Percentiles rank a stretch among this genome's conserved stretches.
phyloP scores from a whole-genome alignment of 2,113 vertebrate species.

The Canis aureus region DNA sequence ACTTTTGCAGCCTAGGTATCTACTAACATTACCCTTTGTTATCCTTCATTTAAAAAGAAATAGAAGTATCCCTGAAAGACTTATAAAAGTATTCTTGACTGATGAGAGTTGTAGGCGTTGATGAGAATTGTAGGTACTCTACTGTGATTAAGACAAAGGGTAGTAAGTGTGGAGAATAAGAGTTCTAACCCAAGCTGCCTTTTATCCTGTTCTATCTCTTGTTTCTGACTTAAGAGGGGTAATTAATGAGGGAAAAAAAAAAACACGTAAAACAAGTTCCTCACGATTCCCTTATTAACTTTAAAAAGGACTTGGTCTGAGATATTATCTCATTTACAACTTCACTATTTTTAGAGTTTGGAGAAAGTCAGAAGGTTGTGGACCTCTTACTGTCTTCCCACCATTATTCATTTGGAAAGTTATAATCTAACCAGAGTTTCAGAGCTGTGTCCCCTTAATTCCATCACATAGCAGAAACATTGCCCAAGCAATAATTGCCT shows the following conservation, averaged over 20 bases:
- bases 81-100: neutral
- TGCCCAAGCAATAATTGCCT: slow-evolving; percentile 65
- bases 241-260: neutral
- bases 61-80: neutral
- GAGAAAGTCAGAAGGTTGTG: neutral
- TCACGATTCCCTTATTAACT: neutral
- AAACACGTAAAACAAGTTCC: neutral
- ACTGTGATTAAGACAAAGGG: neutral
- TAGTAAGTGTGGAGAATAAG: neutral
- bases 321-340: neutral
- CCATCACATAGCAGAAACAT: neutral
- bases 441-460: neutral
- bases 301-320: neutral
- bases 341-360: neutral
- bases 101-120: neutral
- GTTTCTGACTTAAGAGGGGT: neutral
- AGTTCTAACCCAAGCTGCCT: slow-evolving; percentile 1
- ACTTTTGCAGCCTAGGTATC: neutral
- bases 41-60: neutral
- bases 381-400: neutral
- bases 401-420: neutral
- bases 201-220: neutral
- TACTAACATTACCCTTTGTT: neutral
- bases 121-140: neutral
- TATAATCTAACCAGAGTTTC: neutral